Evolutionary conservation across 2,113 vertebrate species (phyloP).

Genomic region (Synodontis membranacea): DNA sequence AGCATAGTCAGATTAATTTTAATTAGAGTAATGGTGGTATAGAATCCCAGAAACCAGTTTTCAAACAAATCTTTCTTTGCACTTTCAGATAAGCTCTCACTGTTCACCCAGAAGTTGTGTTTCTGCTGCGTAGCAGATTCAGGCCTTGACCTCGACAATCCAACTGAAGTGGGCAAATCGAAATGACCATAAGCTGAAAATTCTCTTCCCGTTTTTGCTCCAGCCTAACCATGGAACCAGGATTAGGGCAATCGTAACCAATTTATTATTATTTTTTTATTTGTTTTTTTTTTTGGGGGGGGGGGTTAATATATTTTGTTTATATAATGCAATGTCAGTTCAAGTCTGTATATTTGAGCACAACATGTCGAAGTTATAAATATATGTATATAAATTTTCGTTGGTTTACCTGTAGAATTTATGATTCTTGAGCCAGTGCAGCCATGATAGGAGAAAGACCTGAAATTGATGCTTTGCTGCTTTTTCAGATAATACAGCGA

Average conservation of each 20-base stretch:
- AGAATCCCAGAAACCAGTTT: background rate
- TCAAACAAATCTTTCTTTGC: slow-evolving; percentile 8
- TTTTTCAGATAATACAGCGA: background rate
- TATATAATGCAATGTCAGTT: background rate
- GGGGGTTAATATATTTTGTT: background rate
- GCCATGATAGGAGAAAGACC: background rate
- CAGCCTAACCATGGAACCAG: background rate
- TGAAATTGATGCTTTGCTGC: background rate
- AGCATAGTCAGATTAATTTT: background rate
- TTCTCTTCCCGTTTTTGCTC: background rate
- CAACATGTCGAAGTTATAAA: background rate
- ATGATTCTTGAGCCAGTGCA: background rate
- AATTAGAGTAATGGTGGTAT: background rate
- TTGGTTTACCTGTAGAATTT: background rate
- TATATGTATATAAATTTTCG: background rate
- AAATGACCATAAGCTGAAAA: slow-evolving; percentile 54
- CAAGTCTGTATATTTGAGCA: background rate
- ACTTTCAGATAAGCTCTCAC: slow-evolving; percentile 65
- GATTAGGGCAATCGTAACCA: background rate
- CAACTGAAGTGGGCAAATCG: slow-evolving; percentile 62
- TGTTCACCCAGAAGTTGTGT: slow-evolving; percentile 74
- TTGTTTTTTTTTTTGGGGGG: background rate
- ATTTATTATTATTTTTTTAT: background rate
- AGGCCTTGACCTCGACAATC: slow-evolving; percentile 74
- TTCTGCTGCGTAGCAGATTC: slow-evolving; percentile 73